These are phyloP conservation scores for Brachycybe producta DNA, from an alignment of 2,888 invertebrate species.

Conservation along the genomic window DNA sequence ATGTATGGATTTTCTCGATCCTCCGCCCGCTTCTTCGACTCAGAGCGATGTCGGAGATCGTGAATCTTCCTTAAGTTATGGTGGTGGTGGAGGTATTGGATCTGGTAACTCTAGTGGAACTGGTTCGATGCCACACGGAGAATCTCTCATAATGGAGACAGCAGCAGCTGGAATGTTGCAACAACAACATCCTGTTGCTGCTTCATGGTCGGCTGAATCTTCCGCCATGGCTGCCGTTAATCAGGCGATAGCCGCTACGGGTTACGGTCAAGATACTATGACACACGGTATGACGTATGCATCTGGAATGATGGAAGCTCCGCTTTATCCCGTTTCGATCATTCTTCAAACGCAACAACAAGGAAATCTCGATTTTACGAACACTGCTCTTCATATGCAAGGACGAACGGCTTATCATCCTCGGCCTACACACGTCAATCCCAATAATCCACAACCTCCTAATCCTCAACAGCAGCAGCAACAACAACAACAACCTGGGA, in stretches of 20 bases:
- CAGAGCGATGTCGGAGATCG: conserved; percentile 15
- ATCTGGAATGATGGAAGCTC: not conserved
- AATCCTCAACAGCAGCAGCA: not conserved
- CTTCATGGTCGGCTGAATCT: conserved; percentile 11
- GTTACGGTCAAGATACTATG: not conserved
- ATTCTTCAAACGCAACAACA: conserved; percentile 16
- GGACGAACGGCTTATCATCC: conserved; percentile 37
- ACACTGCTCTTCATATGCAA: conserved; percentile 23
- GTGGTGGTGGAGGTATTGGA: conserved; percentile 16
- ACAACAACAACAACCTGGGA: conserved; percentile 3
- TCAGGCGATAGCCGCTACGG: not conserved
- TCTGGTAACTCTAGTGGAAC: conserved; percentile 32
- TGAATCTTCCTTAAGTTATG: not conserved
- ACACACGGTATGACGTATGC: not conserved
- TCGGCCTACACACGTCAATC: not conserved
- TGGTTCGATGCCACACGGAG: conserved; percentile 31
- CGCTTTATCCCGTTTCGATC: conserved; percentile 15
- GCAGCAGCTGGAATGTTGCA: conserved; percentile 1
- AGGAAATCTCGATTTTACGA: conserved; percentile 17
- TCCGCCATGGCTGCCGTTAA: not conserved
- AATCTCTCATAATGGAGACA: conserved; percentile 12
- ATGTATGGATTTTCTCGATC: conserved; percentile 87
- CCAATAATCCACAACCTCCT: not conserved
- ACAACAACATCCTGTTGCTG: too few relatives aligned
- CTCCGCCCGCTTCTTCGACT: conserved; percentile 41